These are phyloP conservation scores for Caenorhabditis japonica DNA, from an alignment of 2,888 invertebrate species.

Conservation along the genomic window DNA sequence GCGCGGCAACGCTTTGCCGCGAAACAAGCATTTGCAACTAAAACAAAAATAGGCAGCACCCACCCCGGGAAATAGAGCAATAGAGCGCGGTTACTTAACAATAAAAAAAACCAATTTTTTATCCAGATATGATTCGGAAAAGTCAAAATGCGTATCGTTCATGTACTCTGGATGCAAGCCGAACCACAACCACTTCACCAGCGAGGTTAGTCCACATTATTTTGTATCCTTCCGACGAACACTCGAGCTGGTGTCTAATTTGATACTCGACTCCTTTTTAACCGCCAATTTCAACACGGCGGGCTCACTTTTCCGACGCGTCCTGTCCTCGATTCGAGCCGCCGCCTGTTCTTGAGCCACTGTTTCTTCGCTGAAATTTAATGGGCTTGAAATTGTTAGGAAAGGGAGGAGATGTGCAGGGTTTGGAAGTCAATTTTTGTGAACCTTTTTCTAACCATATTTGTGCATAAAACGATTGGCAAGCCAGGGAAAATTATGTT, in stretches of 20 bases:
- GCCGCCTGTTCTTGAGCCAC: slow-evolving; percentile 39
- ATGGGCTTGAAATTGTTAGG: not conserved
- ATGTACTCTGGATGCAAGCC: slow-evolving; percentile 91
- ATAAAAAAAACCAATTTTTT: no score
- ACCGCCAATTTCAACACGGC: slow-evolving; percentile 17
- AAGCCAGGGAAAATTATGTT: no score
- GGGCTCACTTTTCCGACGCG: slow-evolving; percentile 43
- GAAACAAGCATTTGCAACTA: no score
- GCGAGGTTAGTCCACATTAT: slow-evolving; percentile 83
- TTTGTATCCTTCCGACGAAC: slow-evolving; percentile 20
- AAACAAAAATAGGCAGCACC: no score
- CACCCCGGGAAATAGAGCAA: no score
- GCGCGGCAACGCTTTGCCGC: no score
- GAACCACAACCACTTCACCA: slow-evolving; percentile 87
- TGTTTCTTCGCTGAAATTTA: slow-evolving; percentile 39
- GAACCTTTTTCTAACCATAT: no score
- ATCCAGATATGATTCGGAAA: slow-evolving; percentile 82
- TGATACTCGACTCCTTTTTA: slow-evolving; percentile 71
- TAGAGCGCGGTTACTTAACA: no score
- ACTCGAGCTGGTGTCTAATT: slow-evolving; percentile 9
- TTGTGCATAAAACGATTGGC: no score
- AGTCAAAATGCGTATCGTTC: slow-evolving; percentile 85
- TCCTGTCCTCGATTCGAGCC: slow-evolving; percentile 12
- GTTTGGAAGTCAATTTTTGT: no score
- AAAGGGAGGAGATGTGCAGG: not conserved